Percentiles rank a stretch among this genome's conserved stretches.
These are phyloP conservation scores for Ammospiza maritima DNA, from an alignment of 2,797 vertebrate species.

Conservation along the genomic window DNA sequence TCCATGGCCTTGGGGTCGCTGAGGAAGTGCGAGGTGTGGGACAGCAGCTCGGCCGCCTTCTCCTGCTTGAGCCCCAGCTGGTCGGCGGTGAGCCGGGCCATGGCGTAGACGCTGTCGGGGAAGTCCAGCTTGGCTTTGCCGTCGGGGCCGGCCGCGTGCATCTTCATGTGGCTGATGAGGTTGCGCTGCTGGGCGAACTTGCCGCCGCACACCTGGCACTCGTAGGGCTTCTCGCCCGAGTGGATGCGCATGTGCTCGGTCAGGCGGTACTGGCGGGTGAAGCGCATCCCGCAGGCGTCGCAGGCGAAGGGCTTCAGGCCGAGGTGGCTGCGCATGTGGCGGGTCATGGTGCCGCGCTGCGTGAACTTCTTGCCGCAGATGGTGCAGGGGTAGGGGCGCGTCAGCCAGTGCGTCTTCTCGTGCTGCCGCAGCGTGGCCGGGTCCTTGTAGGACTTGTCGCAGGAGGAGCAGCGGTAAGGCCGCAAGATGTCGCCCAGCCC, in stretches of 20 bases:
- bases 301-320: slow-evolving; percentile 98
- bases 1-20: slow-evolving; percentile 93
- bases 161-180: slow-evolving; percentile 99
- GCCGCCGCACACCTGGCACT: slow-evolving; percentile 97
- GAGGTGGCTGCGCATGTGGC: slow-evolving; percentile 99
- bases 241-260: slow-evolving; percentile 99
- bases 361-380: slow-evolving; percentile 99
- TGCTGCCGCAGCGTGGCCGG: slow-evolving; percentile 96
- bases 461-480: slow-evolving; percentile 94
- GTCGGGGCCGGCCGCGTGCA: slow-evolving; percentile 90
- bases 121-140: slow-evolving; percentile 96
- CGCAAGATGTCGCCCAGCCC: slow-evolving; percentile 90
- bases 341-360: slow-evolving; percentile 98
- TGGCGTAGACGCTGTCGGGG: slow-evolving; percentile 92
- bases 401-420: slow-evolving; percentile 99
- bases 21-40: slow-evolving; percentile 92
- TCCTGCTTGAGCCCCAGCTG: slow-evolving; percentile 96
- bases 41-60: slow-evolving; percentile 87
- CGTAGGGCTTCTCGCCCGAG: slow-evolving; percentile 98
- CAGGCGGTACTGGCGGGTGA: slow-evolving; percentile 98
- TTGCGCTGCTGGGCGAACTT: slow-evolving; percentile 99
- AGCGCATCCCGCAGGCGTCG: slow-evolving; percentile 98
- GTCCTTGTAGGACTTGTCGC: slow-evolving; percentile 99
- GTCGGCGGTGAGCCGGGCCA: slow-evolving; percentile 93
- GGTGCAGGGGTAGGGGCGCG: slow-evolving; percentile 97